Base-by-base conservation (phyloP, 2,888 invertebrate genomes). In the Cerceris ruficornis region DNA sequence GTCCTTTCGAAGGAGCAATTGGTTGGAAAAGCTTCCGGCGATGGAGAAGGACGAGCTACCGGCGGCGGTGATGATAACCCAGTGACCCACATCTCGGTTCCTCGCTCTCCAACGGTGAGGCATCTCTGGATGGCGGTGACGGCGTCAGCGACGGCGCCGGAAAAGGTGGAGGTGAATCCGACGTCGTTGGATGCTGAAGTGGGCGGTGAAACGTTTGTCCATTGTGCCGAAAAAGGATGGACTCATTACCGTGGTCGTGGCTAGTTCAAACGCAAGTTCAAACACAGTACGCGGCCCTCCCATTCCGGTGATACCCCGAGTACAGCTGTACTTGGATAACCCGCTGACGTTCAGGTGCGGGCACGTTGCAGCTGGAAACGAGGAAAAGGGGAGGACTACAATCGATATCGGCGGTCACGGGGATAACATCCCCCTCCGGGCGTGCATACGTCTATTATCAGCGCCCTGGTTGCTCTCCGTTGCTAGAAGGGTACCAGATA, bases 21-120 rank as follows among this genome's bases (percentile, higher is more conserved):
- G 88, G 85, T 87, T 73, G 85, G 84, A 85, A 88, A 85, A 84
- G 78, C 82, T 86, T 83, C 82, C 81, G 77, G 75, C 79, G 72
- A 82, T 70, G 77, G 61, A 73, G 72, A 83, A 81, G 74, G 74
- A 80, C 77, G 81, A 81, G 82, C 83, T 66, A 70, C 75, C 85
- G 69, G 76, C 78, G 69, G 76, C 78, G 75, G 81, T 85, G 82
- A 76, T 79, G 88, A 89, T 88, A 89, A 89, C 89, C 89, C 81
- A 89, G 83, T 89, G 85, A 89, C 89, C 89, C 77, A 89, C 82
- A 87, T 89, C 77, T 80, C 75, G 65, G 55, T 65, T 70, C 75
- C 68, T 77, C 69, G 78, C 69, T 74, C 62, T 50, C 4, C 28
- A 28, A 58, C 61, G 72, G 54, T 62, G 64, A 74, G 70, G 69